Evolutionary conservation across 2,113 vertebrate genomes (phyloP).

Genomic region (Jaculus jaculus): DNA sequence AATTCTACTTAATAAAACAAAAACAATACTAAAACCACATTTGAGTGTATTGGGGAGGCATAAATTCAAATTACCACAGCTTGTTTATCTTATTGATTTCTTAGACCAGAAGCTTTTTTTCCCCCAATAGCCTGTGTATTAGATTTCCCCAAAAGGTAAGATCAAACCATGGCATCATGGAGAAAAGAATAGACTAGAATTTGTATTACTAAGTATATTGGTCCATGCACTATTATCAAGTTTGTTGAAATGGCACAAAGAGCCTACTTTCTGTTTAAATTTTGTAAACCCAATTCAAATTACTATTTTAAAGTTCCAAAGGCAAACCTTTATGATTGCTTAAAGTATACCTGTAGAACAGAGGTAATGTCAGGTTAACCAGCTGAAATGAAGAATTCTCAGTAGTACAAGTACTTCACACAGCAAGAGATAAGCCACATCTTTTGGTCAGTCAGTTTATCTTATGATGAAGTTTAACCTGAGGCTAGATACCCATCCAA

Average conservation of each 20-base stretch:
- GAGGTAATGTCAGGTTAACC: constrained; percentile 15
- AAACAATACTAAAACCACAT: too few species aligned
- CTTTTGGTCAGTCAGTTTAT: background rate
- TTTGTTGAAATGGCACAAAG: background rate
- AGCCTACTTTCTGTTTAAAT: background rate
- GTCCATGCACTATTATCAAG: background rate
- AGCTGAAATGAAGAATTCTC: background rate
- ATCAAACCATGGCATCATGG: background rate
- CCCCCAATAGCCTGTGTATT: background rate
- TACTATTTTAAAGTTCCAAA: background rate
- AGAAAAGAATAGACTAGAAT: background rate
- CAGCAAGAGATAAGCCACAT: background rate
- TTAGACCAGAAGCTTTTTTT: background rate
- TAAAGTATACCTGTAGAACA: background rate
- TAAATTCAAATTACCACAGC: too few species aligned
- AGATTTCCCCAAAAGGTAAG: background rate
- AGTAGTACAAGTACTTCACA: background rate
- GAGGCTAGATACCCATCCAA: background rate
- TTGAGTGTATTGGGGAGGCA: too few species aligned
- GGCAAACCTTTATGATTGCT: background rate
- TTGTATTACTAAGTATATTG: background rate
- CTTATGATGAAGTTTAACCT: constrained; percentile 13
- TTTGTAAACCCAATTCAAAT: background rate
- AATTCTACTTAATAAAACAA: too few species aligned
- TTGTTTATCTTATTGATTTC: background rate